A percentile compares a stretch with the other conserved stretches of the same genome.
These are phyloP conservation scores for Pseudomyrmex dendroicus DNA, from an alignment of 1,140 invertebrate species.

Conservation along the genomic window DNA sequence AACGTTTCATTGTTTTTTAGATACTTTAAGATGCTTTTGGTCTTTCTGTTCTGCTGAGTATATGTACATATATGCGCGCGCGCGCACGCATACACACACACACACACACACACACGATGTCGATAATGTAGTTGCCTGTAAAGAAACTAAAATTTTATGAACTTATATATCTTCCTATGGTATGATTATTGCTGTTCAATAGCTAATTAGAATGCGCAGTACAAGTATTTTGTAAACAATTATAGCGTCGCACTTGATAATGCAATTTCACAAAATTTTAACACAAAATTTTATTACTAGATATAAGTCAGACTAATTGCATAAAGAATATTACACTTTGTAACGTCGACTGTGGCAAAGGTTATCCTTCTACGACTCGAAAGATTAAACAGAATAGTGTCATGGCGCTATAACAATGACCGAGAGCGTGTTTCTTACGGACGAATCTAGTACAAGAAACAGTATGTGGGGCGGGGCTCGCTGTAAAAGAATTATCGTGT, in stretches of 20 bases:
- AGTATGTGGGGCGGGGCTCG: slow-evolving; percentile 71
- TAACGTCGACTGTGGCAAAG: background rate
- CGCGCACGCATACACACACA: too few species aligned
- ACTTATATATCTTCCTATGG: background rate
- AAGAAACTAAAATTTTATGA: background rate
- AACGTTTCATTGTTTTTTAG: too few species aligned
- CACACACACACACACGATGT: background rate
- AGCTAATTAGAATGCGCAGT: background rate
- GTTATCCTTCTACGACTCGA: background rate
- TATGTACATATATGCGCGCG: too few species aligned
- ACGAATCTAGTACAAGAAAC: slow-evolving; percentile 52
- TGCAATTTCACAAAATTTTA: too few species aligned
- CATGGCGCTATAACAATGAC: slow-evolving; percentile 75
- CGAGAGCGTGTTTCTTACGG: slow-evolving; percentile 55
- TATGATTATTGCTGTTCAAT: background rate
- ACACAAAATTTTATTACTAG: too few species aligned
- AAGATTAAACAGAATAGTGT: slow-evolving; percentile 58
- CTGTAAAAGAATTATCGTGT: slow-evolving; percentile 55
- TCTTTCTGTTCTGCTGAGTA: too few species aligned
- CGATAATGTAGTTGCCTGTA: slow-evolving; percentile 6
- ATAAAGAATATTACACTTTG: background rate
- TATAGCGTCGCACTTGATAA: too few species aligned
- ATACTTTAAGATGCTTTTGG: too few species aligned
- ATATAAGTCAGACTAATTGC: too few species aligned
- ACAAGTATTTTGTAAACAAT: background rate